Conservation (phyloP, 2,113 vertebrate genomes). For the Phycodurus eques region DNA sequence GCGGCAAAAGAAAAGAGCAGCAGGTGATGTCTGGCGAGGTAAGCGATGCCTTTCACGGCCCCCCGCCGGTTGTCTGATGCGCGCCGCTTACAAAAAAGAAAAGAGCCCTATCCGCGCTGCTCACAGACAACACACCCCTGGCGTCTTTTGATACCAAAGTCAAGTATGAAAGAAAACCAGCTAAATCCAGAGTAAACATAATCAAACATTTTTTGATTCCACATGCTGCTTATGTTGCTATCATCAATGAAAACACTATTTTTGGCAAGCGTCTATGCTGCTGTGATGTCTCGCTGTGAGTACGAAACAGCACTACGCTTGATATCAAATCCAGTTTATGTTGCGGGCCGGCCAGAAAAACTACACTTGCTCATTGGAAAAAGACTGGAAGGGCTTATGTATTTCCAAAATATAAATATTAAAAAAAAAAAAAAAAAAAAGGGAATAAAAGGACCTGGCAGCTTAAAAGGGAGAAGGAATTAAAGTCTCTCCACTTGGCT, state of each 20-base stretch:
- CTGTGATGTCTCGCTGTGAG: not conserved
- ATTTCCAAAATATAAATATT: slow-evolving; percentile 30
- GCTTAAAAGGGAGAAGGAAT: slow-evolving; percentile 6
- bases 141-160: not conserved
- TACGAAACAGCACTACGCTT: slow-evolving; percentile 17
- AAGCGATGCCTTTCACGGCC: not conserved
- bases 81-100: not conserved
- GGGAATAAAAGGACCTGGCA: not conserved
- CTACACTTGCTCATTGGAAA: slow-evolving; percentile 59
- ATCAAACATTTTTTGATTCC: not conserved
- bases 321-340: slow-evolving; percentile 66
- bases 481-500: slow-evolving; percentile 24
- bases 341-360: slow-evolving; percentile 48
- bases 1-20: not conserved
- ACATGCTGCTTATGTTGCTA: not conserved
- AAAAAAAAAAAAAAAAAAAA: slow-evolving; percentile 1
- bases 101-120: not conserved
- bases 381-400: slow-evolving; percentile 47
- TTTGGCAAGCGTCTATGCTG: not conserved
- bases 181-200: not conserved
- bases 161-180: not conserved
- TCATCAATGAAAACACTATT: not conserved
- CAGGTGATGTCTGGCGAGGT: slow-evolving; percentile 7
- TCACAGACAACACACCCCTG: not conserved
- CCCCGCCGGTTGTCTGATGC: not conserved